Conservation (phyloP, 2,888 invertebrate genomes). For the Troides oblongomaculatus region DNA sequence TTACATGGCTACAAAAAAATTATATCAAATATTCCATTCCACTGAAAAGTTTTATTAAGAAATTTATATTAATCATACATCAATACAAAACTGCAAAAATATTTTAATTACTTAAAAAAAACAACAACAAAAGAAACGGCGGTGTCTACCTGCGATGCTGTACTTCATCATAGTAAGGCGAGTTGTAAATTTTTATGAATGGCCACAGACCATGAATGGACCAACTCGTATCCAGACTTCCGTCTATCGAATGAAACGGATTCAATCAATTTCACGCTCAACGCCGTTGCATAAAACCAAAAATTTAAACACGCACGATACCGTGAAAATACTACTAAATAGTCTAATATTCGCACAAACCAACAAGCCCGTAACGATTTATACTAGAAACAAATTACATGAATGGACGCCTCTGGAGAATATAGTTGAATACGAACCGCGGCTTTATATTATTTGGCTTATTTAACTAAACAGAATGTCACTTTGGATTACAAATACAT, state of each 20-base stretch:
- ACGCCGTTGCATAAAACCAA: constrained; percentile 73
- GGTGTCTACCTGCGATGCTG: constrained; percentile 54
- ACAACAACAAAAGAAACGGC: constrained; percentile 45
- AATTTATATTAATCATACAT: no score
- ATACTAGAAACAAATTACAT: constrained; percentile 59
- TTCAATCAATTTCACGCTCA: constrained; percentile 72
- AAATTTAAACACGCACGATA: constrained; percentile 56
- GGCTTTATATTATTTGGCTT: constrained; percentile 45
- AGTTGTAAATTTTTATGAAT: constrained; percentile 68
- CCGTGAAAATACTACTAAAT: constrained; percentile 49
- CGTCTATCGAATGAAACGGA: constrained; percentile 52
- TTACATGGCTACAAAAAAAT: no score
- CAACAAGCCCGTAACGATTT: constrained; percentile 48
- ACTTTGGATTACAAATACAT: constrained; percentile 54
- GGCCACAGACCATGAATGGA: constrained; percentile 55
- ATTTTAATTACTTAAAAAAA: constrained; percentile 19
- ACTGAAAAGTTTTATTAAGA: no score
- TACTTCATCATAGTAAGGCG: constrained; percentile 49
- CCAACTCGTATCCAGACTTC: constrained; percentile 54
- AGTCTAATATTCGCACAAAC: constrained; percentile 41
- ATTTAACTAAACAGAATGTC: constrained; percentile 63
- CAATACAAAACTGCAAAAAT: background rate
- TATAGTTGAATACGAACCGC: constrained; percentile 42
- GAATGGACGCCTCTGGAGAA: constrained; percentile 73
- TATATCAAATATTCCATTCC: no score